Percentiles rank a stretch among this genome's conserved stretches.
Conservation (phyloP, 1,140 invertebrate species). For the Lordiphosa mommai region DNA sequence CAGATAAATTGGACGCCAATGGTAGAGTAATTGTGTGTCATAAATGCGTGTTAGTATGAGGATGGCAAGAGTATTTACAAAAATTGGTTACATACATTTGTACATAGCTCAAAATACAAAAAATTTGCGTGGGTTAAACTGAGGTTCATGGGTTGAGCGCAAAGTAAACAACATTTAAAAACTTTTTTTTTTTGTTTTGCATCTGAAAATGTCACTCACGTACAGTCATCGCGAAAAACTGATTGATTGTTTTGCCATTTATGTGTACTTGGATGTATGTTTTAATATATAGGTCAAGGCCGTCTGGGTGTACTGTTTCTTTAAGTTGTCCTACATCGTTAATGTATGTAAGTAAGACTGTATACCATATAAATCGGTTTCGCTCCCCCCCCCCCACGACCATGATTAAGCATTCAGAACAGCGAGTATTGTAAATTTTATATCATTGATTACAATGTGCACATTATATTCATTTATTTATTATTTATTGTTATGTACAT, state of each 20-base stretch:
- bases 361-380: not conserved
- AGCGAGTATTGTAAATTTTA: not conserved
- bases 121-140: no score
- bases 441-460: not conserved
- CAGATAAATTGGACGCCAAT: slow-evolving; percentile 61
- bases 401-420: not conserved
- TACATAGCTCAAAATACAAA: slow-evolving; percentile 42
- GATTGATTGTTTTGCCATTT: slow-evolving; percentile 7
- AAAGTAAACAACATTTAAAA: no score
- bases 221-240: no score
- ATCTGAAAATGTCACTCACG: not conserved
- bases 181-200: no score
- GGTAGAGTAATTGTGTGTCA: slow-evolving; percentile 47
- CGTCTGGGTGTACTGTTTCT: slow-evolving; percentile 12
- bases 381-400: not conserved
- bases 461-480: slow-evolving; percentile 4
- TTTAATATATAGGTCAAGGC: slow-evolving; percentile 45
- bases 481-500: slow-evolving; percentile 11
- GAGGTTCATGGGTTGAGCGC: slow-evolving; percentile 16
- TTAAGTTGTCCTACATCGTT: not conserved
- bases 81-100: slow-evolving; percentile 31
- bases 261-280: not conserved
- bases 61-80: slow-evolving; percentile 24
- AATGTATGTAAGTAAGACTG: not conserved
- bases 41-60: slow-evolving; percentile 31